Conservation (phyloP, 2,888 invertebrate species). For the Branchipolynoe longqiensis region DNA sequence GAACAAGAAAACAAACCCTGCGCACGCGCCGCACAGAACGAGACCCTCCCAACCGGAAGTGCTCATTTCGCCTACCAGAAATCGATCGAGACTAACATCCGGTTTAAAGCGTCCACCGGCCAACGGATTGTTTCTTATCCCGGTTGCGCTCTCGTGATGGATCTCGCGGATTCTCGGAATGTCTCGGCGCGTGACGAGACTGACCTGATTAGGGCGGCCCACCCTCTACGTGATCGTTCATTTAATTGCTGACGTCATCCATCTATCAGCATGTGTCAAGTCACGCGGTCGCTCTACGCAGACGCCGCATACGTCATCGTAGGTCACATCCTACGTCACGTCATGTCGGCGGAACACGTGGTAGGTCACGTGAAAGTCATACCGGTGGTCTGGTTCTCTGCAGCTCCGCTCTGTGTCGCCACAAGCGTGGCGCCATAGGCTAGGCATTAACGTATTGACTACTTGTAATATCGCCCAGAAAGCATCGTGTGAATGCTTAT, state of each 20-base stretch:
- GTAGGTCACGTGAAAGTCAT: too few relatives aligned
- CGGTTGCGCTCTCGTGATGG: neutral
- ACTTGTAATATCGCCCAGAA: too few relatives aligned
- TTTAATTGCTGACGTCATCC: constrained; percentile 3
- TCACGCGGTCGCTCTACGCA: too few relatives aligned
- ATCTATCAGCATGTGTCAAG: constrained; percentile 11
- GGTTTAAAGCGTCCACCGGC: constrained; percentile 9
- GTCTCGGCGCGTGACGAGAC: constrained; percentile 24
- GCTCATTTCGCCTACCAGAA: constrained; percentile 40
- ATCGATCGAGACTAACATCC: constrained; percentile 39
- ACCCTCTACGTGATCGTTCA: neutral
- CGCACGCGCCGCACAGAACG: neutral
- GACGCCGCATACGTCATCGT: too few relatives aligned
- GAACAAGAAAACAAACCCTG: neutral
- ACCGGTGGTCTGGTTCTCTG: too few relatives aligned
- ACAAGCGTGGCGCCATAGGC: too few relatives aligned
- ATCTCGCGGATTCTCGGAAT: constrained; percentile 15
- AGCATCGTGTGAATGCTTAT: too few relatives aligned
- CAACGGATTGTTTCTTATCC: constrained; percentile 26
- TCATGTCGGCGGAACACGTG: too few relatives aligned
- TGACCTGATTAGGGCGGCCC: constrained; percentile 14
- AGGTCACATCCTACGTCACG: too few relatives aligned
- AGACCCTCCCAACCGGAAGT: neutral
- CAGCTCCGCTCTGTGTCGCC: too few relatives aligned
- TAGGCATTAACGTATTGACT: too few relatives aligned